Evolutionary conservation across 2,888 invertebrate genomes (phyloP).

Genomic region (Andricus curvator): DNA sequence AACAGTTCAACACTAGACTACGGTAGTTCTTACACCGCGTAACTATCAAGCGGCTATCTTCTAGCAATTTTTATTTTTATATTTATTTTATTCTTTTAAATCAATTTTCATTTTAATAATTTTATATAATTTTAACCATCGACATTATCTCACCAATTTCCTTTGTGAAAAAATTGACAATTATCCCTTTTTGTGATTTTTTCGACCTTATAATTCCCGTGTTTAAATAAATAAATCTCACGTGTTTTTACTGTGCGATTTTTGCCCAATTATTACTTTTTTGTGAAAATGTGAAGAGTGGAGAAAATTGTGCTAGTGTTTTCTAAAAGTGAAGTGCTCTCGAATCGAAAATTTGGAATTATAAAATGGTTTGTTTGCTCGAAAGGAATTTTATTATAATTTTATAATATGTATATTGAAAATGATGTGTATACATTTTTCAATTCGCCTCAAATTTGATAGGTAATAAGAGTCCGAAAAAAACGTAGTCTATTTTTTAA

Average conservation of each 20-base stretch:
- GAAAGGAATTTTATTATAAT: not conserved
- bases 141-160: not conserved
- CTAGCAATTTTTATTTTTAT: not conserved
- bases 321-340: slow-evolving; percentile 1
- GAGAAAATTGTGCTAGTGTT: slow-evolving; percentile 12
- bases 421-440: not conserved
- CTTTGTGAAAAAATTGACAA: not conserved
- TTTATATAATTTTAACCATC: not conserved
- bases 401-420: too few species aligned
- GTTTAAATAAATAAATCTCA: not conserved
- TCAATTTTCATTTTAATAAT: not conserved
- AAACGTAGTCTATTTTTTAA: too few species aligned
- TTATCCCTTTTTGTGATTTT: not conserved
- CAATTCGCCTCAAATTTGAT: not conserved
- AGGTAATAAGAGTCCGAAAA: not conserved
- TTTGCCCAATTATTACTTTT: not conserved
- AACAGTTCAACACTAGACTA: slow-evolving; percentile 21
- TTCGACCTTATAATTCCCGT: not conserved
- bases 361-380: slow-evolving; percentile 23
- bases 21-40: slow-evolving; percentile 28
- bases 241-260: not conserved
- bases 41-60: slow-evolving; percentile 12
- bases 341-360: not conserved
- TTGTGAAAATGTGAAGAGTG: slow-evolving; percentile 16
- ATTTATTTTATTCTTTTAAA: not conserved